Evolutionary conservation across 2,888 invertebrate species (phyloP).

Genomic region (Chloroclysta siterata): DNA sequence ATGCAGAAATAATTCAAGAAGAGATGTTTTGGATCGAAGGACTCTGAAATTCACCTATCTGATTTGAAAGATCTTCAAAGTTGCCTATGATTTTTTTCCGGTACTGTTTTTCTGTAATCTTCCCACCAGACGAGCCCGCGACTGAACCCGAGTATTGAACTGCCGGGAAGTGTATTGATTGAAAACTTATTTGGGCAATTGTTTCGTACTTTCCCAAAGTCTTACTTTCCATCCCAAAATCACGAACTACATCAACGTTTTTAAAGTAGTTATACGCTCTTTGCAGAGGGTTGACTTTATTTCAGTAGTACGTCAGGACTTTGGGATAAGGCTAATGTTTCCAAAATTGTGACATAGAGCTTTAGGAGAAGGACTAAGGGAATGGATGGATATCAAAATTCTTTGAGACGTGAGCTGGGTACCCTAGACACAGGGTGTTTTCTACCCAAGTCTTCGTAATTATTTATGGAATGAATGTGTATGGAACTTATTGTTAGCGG

Average conservation of each 20-base stretch:
- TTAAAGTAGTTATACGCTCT: background rate
- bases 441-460: conserved; percentile 69
- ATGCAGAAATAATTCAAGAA: background rate
- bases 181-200: conserved; percentile 39
- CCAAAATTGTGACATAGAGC: conserved; percentile 4
- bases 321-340: background rate
- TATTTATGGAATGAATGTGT: conserved; percentile 82
- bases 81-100: conserved; percentile 14
- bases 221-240: conserved; percentile 5
- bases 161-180: conserved; percentile 24
- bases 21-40: too few species aligned
- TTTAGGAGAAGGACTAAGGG: background rate
- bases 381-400: conserved; percentile 52
- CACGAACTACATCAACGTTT: background rate
- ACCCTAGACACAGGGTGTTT: conserved; percentile 64
- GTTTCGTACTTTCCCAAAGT: conserved; percentile 36
- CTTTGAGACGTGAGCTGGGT: conserved; percentile 73
- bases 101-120: conserved; percentile 20
- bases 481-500: conserved; percentile 48
- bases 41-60: background rate
- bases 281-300: background rate
- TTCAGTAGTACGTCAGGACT: background rate
- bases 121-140: conserved; percentile 38
- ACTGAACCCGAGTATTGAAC: background rate
- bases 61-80: background rate